Evolutionary conservation across 1,140 invertebrate genomes (phyloP).

Genomic region (Galendromus occidentalis): DNA sequence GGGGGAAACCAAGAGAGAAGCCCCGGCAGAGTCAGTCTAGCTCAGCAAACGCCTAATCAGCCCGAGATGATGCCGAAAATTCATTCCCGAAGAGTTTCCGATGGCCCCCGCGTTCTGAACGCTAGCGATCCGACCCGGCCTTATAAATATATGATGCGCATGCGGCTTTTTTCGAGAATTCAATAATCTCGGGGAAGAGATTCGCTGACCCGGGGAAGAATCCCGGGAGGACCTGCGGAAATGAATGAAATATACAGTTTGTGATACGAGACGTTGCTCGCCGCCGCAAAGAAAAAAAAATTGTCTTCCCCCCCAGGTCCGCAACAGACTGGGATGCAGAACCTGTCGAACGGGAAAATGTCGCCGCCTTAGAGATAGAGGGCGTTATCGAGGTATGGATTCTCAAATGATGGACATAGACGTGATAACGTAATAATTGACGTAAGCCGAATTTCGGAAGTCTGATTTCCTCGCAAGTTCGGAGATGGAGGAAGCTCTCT

Average conservation of each 20-base stretch:
- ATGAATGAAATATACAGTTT: background rate
- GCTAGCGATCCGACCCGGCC: too few species aligned
- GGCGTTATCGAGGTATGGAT: slow-evolving; percentile 43
- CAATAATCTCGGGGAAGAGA: too few species aligned
- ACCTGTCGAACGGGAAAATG: background rate
- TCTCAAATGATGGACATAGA: background rate
- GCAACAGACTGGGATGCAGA: slow-evolving; percentile 3
- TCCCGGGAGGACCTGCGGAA: background rate
- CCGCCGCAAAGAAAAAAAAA: background rate
- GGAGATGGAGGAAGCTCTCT: background rate
- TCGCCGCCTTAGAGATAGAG: slow-evolving; percentile 59
- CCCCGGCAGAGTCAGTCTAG: too few species aligned
- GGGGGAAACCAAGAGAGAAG: too few species aligned
- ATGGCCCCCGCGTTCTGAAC: too few species aligned
- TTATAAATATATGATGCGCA: too few species aligned
- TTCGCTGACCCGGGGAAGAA: background rate
- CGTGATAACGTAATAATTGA: background rate
- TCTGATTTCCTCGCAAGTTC: background rate
- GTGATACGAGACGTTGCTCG: background rate
- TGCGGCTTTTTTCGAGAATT: too few species aligned
- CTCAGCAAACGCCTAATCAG: too few species aligned
- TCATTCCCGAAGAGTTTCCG: too few species aligned
- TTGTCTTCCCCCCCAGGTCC: background rate
- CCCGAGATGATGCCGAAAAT: too few species aligned
- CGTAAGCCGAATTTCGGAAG: background rate